Conservation (phyloP, 2,113 vertebrate species). For the Mixornis gularis region DNA sequence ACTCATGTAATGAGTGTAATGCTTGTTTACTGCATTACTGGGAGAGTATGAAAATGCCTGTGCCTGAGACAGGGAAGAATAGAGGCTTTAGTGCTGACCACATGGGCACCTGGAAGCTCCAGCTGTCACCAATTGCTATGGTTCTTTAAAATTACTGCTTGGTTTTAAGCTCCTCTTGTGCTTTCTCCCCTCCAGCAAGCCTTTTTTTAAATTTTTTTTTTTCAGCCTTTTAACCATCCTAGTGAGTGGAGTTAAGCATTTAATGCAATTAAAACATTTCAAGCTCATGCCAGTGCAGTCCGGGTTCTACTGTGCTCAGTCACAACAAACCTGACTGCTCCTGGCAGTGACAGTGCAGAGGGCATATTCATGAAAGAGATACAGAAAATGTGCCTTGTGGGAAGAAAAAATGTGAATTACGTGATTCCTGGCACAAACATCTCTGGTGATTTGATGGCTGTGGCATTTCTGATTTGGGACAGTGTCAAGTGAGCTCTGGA, state of each 20-base stretch:
- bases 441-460: not conserved
- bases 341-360: not conserved
- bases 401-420: not conserved
- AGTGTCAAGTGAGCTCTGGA: not conserved
- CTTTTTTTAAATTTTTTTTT: not conserved
- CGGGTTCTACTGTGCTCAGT: not conserved
- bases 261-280: not conserved
- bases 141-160: not conserved
- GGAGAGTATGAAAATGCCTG: not conserved
- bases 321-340: not conserved
- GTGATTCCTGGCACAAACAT: not conserved
- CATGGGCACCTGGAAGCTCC: not conserved
- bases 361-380: not conserved
- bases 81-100: not conserved
- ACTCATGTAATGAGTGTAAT: not conserved
- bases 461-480: not conserved
- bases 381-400: not conserved
- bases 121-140: rapidly evolving
- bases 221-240: not conserved
- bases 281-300: not conserved
- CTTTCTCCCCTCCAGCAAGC: not conserved
- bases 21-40: not conserved
- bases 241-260: not conserved
- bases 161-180: not conserved
- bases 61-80: not conserved